Conservation (phyloP, 2,888 invertebrate genomes). For the Macrostomum cliftonense region DNA sequence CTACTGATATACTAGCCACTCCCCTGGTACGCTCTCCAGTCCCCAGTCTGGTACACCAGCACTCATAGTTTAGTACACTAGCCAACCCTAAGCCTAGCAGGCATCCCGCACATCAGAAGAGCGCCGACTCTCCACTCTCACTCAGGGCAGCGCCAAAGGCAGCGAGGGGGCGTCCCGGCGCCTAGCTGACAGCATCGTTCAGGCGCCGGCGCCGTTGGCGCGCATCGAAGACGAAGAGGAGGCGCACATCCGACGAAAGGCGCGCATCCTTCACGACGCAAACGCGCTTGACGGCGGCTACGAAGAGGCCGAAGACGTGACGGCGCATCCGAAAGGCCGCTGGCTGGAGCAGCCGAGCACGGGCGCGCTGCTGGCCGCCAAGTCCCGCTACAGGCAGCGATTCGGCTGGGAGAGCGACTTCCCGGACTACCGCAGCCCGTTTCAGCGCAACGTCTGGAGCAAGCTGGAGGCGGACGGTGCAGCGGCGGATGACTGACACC, state of each 20-base stretch:
- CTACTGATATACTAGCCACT: too few relatives aligned
- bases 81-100: too few relatives aligned
- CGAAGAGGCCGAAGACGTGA: constrained; percentile 31
- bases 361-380: constrained; percentile 23
- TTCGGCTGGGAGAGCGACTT: constrained; percentile 38
- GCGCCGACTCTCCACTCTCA: too few relatives aligned
- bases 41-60: too few relatives aligned
- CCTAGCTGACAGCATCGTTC: not conserved
- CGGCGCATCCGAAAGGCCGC: constrained; percentile 25
- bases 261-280: constrained; percentile 30
- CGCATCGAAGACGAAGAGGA: constrained; percentile 13
- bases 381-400: constrained; percentile 22
- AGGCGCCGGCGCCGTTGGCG: constrained; percentile 6
- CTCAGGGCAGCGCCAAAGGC: too few relatives aligned
- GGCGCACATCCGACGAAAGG: constrained; percentile 18
- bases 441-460: constrained; percentile 26
- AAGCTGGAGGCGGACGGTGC: constrained; percentile 20
- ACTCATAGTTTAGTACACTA: too few relatives aligned
- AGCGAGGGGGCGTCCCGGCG: not conserved
- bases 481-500: constrained; percentile 15
- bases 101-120: too few relatives aligned
- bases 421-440: constrained; percentile 32
- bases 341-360: constrained; percentile 34
- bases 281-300: constrained; percentile 30
- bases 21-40: too few relatives aligned